Evolutionary conservation across 2,888 invertebrate genomes (phyloP).

Genomic region (Campopleginae sp.): DNA sequence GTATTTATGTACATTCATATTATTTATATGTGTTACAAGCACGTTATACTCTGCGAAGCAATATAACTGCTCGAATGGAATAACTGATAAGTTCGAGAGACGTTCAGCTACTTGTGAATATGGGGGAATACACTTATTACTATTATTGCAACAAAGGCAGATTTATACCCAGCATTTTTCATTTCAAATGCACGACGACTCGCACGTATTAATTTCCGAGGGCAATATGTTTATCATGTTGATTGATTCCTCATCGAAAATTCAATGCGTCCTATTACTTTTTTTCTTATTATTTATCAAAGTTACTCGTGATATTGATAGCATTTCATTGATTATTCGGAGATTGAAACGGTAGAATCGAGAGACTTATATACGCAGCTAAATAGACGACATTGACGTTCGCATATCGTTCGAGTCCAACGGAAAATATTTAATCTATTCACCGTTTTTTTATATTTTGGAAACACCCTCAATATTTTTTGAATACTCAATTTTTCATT

Average conservation of each 20-base stretch:
- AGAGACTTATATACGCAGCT: no score
- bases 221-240: background rate
- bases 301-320: background rate
- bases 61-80: constrained; percentile 37
- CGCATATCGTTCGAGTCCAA: no score
- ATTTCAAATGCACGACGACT: background rate
- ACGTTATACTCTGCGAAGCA: constrained; percentile 32
- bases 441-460: no score
- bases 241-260: background rate
- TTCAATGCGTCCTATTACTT: background rate
- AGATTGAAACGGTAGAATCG: background rate
- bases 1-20: constrained; percentile 18
- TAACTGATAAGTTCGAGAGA: constrained; percentile 48
- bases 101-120: constrained; percentile 33
- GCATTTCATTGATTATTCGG: background rate
- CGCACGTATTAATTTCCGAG: background rate
- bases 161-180: background rate
- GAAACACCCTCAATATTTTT: no score
- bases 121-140: constrained; percentile 18
- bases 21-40: constrained; percentile 1
- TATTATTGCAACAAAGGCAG: background rate
- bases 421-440: no score
- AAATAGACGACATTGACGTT: no score
- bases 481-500: no score
- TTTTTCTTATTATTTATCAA: background rate